These are phyloP conservation scores for Chelonus formosanus DNA, from an alignment of 2,888 invertebrate species.

Conservation along the genomic window DNA sequence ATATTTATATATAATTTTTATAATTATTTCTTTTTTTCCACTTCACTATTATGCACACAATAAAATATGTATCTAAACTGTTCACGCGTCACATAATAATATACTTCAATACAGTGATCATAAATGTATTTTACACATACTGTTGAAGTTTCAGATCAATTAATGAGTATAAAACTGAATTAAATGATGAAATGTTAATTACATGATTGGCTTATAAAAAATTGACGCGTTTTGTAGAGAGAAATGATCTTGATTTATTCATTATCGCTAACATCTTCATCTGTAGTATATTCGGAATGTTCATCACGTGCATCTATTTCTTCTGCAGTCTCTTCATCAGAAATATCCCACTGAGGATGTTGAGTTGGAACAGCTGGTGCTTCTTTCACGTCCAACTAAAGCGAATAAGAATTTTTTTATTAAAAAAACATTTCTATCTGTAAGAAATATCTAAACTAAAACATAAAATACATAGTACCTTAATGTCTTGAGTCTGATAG, in stretches of 20 bases:
- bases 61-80: no score
- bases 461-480: constrained; percentile 65
- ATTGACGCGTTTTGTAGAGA: constrained; percentile 18
- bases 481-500: constrained; percentile 94
- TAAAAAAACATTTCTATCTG: neutral
- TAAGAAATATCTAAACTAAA: no score
- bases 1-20: no score
- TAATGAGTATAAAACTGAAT: constrained; percentile 10
- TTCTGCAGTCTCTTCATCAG: constrained; percentile 87
- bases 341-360: constrained; percentile 98
- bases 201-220: constrained; percentile 12
- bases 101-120: neutral
- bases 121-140: constrained; percentile 12
- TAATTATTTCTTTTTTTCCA: no score
- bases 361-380: constrained; percentile 89
- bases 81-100: neutral
- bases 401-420: constrained; percentile 35
- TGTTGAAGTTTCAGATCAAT: neutral
- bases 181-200: neutral
- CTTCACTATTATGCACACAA: no score
- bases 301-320: constrained; percentile 72
- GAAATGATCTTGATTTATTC: constrained; percentile 47
- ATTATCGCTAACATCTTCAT: constrained; percentile 73
- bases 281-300: constrained; percentile 74
- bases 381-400: constrained; percentile 92